These are phyloP conservation scores for Andrena fulva DNA, from an alignment of 2,888 invertebrate species.

Conservation along the genomic window DNA sequence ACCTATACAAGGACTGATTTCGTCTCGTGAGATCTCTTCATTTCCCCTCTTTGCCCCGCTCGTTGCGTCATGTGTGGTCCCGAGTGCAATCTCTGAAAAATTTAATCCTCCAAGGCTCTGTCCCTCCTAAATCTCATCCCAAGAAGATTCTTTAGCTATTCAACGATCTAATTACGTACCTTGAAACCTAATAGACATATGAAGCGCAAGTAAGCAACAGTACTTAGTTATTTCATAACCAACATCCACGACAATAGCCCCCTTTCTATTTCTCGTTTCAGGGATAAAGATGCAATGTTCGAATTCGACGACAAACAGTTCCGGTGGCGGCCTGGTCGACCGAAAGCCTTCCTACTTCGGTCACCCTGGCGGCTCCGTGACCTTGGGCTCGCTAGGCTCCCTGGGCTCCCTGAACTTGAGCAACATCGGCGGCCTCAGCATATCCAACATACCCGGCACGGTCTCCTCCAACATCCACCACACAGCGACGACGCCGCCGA, in stretches of 20 bases:
- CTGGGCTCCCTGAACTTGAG: conserved; percentile 78
- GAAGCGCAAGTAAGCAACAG: too few relatives aligned
- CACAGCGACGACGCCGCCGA: conserved; percentile 73
- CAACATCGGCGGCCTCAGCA: conserved; percentile 78
- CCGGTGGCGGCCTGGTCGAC: conserved; percentile 80
- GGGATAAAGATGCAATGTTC: conserved; percentile 80
- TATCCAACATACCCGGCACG: conserved; percentile 77
- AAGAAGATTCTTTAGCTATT: not conserved
- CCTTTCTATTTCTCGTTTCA: conserved; percentile 66
- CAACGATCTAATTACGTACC: not conserved
- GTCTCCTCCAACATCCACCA: conserved; percentile 77
- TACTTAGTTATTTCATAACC: not conserved
- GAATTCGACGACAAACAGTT: conserved; percentile 78
- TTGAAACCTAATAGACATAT: too few relatives aligned
- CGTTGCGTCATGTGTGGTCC: conserved; percentile 66
- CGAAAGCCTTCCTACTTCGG: conserved; percentile 80
- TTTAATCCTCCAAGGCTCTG: conserved; percentile 4
- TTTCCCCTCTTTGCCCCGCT: conserved; percentile 30
- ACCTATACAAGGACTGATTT: conserved; percentile 72
- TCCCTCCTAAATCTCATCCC: not conserved
- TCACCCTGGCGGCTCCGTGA: conserved; percentile 74
- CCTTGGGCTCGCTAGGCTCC: conserved; percentile 78
- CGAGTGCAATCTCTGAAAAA: conserved; percentile 21
- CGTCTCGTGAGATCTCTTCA: conserved; percentile 59
- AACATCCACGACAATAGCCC: not conserved